Evolutionary conservation across 1,140 invertebrate genomes (phyloP).

Genomic region (Drosophila athabasca): DNA sequence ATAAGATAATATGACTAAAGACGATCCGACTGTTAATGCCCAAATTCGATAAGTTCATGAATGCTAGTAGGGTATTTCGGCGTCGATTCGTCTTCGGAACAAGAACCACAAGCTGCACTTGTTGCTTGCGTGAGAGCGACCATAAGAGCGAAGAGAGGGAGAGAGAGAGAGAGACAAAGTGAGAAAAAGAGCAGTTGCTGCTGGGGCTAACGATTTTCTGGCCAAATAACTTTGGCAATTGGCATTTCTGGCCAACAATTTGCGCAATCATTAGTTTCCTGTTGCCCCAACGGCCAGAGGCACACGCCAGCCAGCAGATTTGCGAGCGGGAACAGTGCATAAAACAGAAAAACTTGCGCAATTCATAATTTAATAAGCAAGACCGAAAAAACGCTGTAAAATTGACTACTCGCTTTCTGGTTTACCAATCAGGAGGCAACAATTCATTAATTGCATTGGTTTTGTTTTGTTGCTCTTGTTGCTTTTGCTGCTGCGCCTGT

Average conservation of each 20-base stretch:
- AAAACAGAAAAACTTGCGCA: slow-evolving; percentile 65
- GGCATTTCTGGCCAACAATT: slow-evolving; percentile 69
- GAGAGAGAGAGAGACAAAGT: slow-evolving; percentile 5
- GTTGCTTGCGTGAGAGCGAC: slow-evolving; percentile 30
- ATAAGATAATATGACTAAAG: slow-evolving; percentile 11
- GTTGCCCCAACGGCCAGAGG: slow-evolving; percentile 62
- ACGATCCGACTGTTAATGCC: slow-evolving; percentile 1
- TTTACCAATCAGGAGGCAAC: slow-evolving; percentile 55
- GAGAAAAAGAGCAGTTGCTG: background rate
- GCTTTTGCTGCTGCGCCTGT: slow-evolving; percentile 43
- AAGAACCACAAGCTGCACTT: slow-evolving; percentile 33
- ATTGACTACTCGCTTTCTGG: slow-evolving; percentile 59
- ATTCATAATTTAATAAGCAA: slow-evolving; percentile 65
- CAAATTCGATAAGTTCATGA: too few species aligned
- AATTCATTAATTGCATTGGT: slow-evolving; percentile 63
- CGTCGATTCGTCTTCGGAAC: background rate
- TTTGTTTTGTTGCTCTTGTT: slow-evolving; percentile 21
- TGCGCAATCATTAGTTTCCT: slow-evolving; percentile 77
- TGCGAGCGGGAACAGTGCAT: slow-evolving; percentile 50
- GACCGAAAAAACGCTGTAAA: slow-evolving; percentile 31
- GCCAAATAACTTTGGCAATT: slow-evolving; percentile 69
- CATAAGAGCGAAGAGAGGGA: slow-evolving; percentile 18
- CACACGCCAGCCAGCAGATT: slow-evolving; percentile 26
- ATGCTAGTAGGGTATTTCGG: slow-evolving; percentile 9
- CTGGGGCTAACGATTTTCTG: slow-evolving; percentile 14